phyloP scores from a whole-genome alignment of 2,888 invertebrate genomes.

The Tetranychus truncatus region DNA sequence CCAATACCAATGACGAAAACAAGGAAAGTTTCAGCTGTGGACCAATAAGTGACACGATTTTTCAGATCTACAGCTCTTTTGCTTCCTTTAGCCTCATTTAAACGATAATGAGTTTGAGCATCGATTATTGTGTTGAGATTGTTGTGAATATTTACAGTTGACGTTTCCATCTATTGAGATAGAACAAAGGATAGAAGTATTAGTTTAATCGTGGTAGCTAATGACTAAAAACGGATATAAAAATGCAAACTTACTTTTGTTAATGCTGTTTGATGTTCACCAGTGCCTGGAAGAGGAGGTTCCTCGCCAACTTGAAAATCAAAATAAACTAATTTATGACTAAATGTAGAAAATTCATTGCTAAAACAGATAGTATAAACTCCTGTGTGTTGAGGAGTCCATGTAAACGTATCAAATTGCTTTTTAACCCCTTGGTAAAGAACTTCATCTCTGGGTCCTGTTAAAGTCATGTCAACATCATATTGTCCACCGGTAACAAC shows the following conservation, averaged over 20 bases:
- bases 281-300: slow-evolving; percentile 58
- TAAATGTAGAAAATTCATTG: slow-evolving; percentile 97
- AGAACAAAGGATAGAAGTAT: slow-evolving; percentile 13
- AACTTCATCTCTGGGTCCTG: slow-evolving; percentile 66
- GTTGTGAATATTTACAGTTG: slow-evolving; percentile 72
- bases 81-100: slow-evolving; percentile 81
- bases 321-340: slow-evolving; percentile 94
- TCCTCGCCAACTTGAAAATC: slow-evolving; percentile 83
- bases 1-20: slow-evolving; percentile 67
- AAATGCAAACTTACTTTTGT: slow-evolving; percentile 42
- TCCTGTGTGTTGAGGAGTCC: slow-evolving; percentile 52
- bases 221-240: slow-evolving; percentile 10
- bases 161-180: slow-evolving; percentile 63
- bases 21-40: slow-evolving; percentile 63
- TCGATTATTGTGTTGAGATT: slow-evolving; percentile 70
- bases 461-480: slow-evolving; percentile 82
- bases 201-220: slow-evolving; percentile 5
- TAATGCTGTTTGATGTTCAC: slow-evolving; percentile 73
- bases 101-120: slow-evolving; percentile 86
- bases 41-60: slow-evolving; percentile 83
- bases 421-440: slow-evolving; percentile 79
- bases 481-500: slow-evolving; percentile 97
- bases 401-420: slow-evolving; percentile 84
- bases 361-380: slow-evolving; percentile 81
- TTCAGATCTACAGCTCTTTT: slow-evolving; percentile 91